Base-by-base conservation (phyloP, 2,113 vertebrate genomes). In the Spermophilus dauricus region DNA sequence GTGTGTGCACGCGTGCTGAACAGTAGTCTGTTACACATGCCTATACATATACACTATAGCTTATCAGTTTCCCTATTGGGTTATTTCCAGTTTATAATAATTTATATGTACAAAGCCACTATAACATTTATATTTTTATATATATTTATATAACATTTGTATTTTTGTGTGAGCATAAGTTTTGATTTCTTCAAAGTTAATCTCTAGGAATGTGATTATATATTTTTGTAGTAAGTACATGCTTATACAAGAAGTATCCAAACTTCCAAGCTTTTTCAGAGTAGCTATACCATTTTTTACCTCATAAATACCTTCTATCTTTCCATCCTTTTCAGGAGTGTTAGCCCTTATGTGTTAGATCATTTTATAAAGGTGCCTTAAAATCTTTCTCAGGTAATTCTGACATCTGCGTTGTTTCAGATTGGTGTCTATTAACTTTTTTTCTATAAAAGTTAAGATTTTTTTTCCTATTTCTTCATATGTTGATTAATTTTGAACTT, bases 111-210 rank as follows among this genome's bases (percentile, higher is more conserved):
- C 91, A 96, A 89, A 96, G 37, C 10, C 37, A 91, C 17, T 53
- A 0, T 92, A 89, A 32, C 28, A 58, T 72, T 91, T 51, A 24
- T 69, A 3, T 45, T 45, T 45, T 45, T 45, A 9, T 45, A 45
- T 45, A 45, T 45, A 45, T 45, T 45, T 45, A 45, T 45, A 45
- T 45, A 45, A 45, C 45, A 45, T 45, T 45, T 45, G 8, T 45
- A 45, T 45, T 45, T 45, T 90, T 93, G 5, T 95, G 28, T 94
- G 24, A 45, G 2, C 11, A 34, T 76, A 81, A 39, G 10, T 69
- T 95, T 94, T 95, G 22, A 86, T 75, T 92, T 93, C n/a, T 91
- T 37, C 17, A 63, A 14, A 18, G 16, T 86, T 96, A 72, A 81
- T 93, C 85, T 58, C 18, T 88, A 67, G 37, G 61, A 89, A 4